These are phyloP conservation scores for Hyposoter dolosus DNA, from an alignment of 2,888 invertebrate species.

Conservation along the genomic window DNA sequence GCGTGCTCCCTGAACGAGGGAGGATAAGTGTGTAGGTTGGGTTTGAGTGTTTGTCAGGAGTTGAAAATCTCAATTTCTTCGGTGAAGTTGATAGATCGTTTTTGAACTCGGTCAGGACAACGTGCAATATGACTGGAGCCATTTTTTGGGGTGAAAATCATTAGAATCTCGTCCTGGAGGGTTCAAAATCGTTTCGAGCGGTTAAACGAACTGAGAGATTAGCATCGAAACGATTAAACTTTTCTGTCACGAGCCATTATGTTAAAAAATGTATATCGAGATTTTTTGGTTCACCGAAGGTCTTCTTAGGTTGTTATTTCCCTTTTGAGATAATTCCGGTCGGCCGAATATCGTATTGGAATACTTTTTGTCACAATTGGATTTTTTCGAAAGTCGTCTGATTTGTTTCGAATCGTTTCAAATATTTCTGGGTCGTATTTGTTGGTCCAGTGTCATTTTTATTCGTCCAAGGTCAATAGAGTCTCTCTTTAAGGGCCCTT, in stretches of 20 bases:
- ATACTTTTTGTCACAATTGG: too few relatives aligned
- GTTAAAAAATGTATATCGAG: background rate
- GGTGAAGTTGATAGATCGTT: constrained; percentile 76
- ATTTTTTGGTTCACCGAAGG: background rate
- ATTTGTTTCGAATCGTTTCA: background rate
- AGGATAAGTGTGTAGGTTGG: constrained; percentile 41
- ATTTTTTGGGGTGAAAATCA: constrained; percentile 28
- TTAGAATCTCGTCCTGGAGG: constrained; percentile 53
- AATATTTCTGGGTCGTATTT: background rate
- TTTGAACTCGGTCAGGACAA: constrained; percentile 13
- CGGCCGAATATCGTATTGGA: background rate
- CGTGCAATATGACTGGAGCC: constrained; percentile 25
- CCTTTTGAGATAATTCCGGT: background rate
- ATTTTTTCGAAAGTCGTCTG: too few relatives aligned
- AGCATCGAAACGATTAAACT: constrained; percentile 53
- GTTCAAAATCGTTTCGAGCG: constrained; percentile 68
- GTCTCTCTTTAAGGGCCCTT: background rate
- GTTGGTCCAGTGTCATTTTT: background rate
- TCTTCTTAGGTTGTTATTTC: background rate
- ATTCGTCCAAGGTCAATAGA: background rate
- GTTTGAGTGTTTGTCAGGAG: constrained; percentile 73
- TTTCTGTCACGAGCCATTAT: background rate
- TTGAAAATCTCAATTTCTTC: constrained; percentile 75
- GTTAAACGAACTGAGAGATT: constrained; percentile 54
- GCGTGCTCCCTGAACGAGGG: constrained; percentile 16